phyloP scores from a whole-genome alignment of 2,888 invertebrate genomes.

The Drosophila buzzatii region DNA sequence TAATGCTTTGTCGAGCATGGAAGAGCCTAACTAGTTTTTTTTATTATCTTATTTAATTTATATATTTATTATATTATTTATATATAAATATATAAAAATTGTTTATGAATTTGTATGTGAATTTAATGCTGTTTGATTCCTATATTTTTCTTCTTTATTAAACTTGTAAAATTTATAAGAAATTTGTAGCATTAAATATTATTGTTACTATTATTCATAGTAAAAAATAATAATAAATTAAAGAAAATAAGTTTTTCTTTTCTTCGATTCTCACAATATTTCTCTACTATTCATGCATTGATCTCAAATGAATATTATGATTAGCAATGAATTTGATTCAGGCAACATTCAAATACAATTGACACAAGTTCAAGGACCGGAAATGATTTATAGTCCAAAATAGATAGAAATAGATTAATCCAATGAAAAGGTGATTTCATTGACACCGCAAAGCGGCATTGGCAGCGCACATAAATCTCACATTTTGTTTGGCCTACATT shows the following conservation, averaged over 20 bases:
- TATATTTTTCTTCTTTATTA: no score
- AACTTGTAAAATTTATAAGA: no score
- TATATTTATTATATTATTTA: no score
- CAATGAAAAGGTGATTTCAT: conserved; percentile 13
- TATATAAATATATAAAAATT: no score
- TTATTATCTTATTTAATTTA: no score
- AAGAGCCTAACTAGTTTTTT: no score
- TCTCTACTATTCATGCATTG: background rate
- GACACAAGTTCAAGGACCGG: conserved; percentile 23
- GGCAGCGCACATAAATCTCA: conserved; percentile 10
- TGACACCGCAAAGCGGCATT: background rate
- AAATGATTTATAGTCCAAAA: conserved; percentile 35
- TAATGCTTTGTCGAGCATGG: no score
- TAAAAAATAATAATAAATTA: background rate
- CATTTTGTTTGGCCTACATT: conserved; percentile 25
- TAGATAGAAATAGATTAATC: conserved; percentile 15
- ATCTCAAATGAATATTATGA: background rate
- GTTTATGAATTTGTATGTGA: no score
- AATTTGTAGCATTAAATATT: no score
- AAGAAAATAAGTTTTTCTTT: background rate
- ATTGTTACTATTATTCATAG: no score
- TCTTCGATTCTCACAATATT: background rate
- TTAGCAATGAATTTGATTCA: conserved; percentile 3
- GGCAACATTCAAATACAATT: conserved; percentile 9
- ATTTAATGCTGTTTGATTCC: no score